A percentile compares a stretch with the other conserved stretches of the same genome.
phyloP scores from a whole-genome alignment of 2,113 vertebrate species.

The Menura novaehollandiae region DNA sequence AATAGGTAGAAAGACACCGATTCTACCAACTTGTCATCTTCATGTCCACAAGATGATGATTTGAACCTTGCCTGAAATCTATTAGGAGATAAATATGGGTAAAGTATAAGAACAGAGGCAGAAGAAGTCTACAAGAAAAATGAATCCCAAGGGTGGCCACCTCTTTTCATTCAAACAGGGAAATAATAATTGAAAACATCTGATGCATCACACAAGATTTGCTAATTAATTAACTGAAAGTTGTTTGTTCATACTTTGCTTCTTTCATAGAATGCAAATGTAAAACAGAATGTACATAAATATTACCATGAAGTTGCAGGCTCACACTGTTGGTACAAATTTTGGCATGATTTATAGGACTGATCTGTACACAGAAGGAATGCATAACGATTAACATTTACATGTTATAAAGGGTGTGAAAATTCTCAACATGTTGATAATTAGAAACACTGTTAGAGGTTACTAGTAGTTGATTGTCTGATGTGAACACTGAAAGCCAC shows the following conservation, averaged over 20 bases:
- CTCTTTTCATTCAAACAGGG: not conserved
- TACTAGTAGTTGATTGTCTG: not conserved
- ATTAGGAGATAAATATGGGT: not conserved
- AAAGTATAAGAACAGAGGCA: not conserved
- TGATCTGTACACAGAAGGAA: not conserved
- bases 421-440: not conserved
- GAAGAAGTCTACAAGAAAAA: not conserved
- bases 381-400: not conserved
- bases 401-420: not conserved
- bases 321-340: not conserved
- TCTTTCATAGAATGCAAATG: not conserved
- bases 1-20: not conserved
- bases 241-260: not conserved
- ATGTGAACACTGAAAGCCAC: not conserved
- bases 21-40: not conserved
- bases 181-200: not conserved
- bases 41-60: not conserved
- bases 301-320: not conserved
- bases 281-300: not conserved
- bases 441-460: not conserved
- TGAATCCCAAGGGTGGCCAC: not conserved
- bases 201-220: not conserved
- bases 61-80: not conserved
- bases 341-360: not conserved
- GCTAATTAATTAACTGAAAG: not conserved